These are phyloP conservation scores for Onychomys torridus DNA, from an alignment of 2,797 vertebrate species.

Conservation along the genomic window DNA sequence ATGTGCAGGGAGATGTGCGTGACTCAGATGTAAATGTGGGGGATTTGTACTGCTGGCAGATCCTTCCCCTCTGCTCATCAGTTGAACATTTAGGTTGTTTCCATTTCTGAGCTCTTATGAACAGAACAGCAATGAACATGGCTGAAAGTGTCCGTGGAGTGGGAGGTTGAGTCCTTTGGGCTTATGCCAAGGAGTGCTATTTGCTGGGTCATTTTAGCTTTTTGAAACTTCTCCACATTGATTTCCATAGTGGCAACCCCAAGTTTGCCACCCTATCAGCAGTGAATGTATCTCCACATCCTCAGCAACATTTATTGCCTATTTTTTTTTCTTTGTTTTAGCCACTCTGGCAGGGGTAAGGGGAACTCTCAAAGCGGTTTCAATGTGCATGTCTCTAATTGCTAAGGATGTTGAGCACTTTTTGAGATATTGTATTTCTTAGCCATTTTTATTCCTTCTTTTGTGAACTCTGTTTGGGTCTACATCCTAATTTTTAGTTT, in stretches of 20 bases:
- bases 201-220: background rate
- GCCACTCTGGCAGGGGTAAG: background rate
- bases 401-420: background rate
- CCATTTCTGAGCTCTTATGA: background rate
- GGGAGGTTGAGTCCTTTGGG: background rate
- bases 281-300: no score
- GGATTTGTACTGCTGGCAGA: background rate
- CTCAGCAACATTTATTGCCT: background rate
- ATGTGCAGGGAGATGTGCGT: no score
- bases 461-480: background rate
- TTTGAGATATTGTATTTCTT: background rate
- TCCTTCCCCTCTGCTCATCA: background rate
- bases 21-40: background rate
- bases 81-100: background rate
- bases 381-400: no score
- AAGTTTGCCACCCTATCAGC: no score
- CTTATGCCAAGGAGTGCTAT: fast-evolving
- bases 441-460: background rate
- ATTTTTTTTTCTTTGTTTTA: background rate
- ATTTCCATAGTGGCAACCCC: background rate
- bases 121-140: background rate
- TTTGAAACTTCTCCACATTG: no score
- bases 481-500: no score
- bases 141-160: no score
- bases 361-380: background rate